Evolutionary conservation across 2,797 vertebrate species (phyloP), one percentile per base, ranked within the genome.

Genomic region (Alfaro cultratus): DNA sequence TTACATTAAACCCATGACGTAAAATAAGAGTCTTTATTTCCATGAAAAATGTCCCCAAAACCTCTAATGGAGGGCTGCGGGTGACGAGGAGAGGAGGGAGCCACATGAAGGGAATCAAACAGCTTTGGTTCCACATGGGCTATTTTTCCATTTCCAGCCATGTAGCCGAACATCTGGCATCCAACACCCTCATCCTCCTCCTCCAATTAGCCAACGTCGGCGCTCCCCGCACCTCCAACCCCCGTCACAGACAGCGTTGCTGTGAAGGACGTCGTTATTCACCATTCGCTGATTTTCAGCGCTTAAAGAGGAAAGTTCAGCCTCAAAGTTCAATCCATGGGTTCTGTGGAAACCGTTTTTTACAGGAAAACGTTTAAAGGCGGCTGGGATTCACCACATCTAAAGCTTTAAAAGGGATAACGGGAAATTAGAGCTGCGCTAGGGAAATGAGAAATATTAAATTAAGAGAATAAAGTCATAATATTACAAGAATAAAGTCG

Each of bases 21-120:
- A 92, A 74, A 88, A 67, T 74, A 26, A n/a, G 73, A 87, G 83
- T 89, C 81, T 86, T 91, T 83, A 92, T 91, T 95, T 94, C 88
- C 90, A 87, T 82, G 85, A 80, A 75, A 89, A 92, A 88, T 39
- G 81, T 87, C 91, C 89, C 84, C 29, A 84, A 88, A 93, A 81
- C 90, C 89, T 87, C 83, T 85, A 92, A 88, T 86, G 84, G 85
- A 79, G 83, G 88, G 81, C 83, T 84, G 88, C 45, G 85, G 85
- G 89, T 83, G 88, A 46, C 4, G 21, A 16, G 18, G 62, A 23
- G 36, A n/a, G 23, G 83, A 80, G 83, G 83, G 84, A 81, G 84
- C 93, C 93, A 95, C 93, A 95, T 93, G 15, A 95, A 94, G 89
- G 87, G 88, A 91, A 83, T 89, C 82, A 78, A 86, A 80, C 87